Conservation (phyloP, 2,113 vertebrate genomes). For the Channa maculata region DNA sequence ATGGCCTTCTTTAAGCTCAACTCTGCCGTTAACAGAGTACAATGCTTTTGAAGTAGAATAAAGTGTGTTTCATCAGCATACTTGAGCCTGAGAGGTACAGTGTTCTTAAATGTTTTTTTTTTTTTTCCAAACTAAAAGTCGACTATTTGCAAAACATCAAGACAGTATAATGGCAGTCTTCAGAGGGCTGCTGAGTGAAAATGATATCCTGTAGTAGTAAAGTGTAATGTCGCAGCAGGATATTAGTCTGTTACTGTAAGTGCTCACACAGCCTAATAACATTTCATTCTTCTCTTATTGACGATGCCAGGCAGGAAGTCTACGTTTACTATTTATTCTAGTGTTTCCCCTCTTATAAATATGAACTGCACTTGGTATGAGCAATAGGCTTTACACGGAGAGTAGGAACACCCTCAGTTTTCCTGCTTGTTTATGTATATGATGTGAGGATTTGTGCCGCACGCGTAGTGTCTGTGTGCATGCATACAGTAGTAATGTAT, state of each 20-base stretch:
- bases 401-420: neutral
- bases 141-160: conserved; percentile 46
- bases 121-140: conserved; percentile 30
- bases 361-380: conserved; percentile 28
- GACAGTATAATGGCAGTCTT: conserved; percentile 24
- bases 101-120: neutral
- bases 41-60: conserved; percentile 57
- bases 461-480: neutral
- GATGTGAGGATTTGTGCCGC: neutral
- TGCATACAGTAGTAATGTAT: neutral
- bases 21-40: conserved; percentile 32
- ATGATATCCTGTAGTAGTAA: conserved; percentile 19
- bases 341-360: conserved; percentile 6
- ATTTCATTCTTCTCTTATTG: neutral
- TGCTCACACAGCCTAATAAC: conserved; percentile 9
- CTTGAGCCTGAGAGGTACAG: neutral
- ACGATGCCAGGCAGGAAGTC: conserved; percentile 9
- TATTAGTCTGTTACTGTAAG: conserved; percentile 23
- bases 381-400: conserved; percentile 24
- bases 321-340: conserved; percentile 16
- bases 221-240: conserved; percentile 31
- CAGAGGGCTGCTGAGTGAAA: conserved; percentile 28
- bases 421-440: neutral
- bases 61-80: conserved; percentile 49
- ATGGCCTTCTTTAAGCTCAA: conserved; percentile 55